Base-by-base conservation (phyloP, 2,113 vertebrate species). In the Microcebus murinus region DNA sequence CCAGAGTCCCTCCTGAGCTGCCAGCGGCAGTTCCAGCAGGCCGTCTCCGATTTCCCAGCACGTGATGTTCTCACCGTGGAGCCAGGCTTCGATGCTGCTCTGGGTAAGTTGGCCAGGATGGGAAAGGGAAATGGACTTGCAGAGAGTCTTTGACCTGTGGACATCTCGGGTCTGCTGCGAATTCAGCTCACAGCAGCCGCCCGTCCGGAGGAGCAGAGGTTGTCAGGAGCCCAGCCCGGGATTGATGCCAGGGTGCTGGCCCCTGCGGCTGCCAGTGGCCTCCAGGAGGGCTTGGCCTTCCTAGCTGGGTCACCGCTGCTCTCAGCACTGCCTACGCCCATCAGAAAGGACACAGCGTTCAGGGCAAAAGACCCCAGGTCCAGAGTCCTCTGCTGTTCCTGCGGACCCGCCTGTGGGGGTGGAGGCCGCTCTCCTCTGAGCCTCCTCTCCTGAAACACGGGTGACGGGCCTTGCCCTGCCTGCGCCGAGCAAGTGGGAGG, bases 1-100 rank as follows among this genome's bases (percentile, higher is more conserved):
- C 99, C 99, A 1, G 99, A 99, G 71, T 98, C 98, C 18, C 98
- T 98, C 65, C 79, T 99, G 91, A 97, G 83, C 94, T 99, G 99
- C 97, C 99, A 99, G 34, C 98, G 99, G 5, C 98, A 98, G 85
- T 99, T 99, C 96, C 99, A 95, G 95, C 98, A 96, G 0, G 98
- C 99, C 1, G 94, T 71, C 2, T 97, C 99, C 21, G 99, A 99
- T 93, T 99, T 99, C 96, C 96, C 98, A 2, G 98, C 99, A 20
- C 98, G 55, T 39, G 99, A 99, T 6, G 96, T 99, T 87, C 99
- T 99, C 95, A 97, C 96, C 12, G 98, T 98, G 4, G 98, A 99
- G 45, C 98, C 99, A 0, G 97, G 98, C 21, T 99, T 99, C 94
- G 99, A 99, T 84, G 14, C 98, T 25, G 92, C 96, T 91, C 98